Evolutionary conservation across 2,113 vertebrate genomes (phyloP), one percentile per base, ranked within the genome.

Genomic region (Platysteira castanea): DNA sequence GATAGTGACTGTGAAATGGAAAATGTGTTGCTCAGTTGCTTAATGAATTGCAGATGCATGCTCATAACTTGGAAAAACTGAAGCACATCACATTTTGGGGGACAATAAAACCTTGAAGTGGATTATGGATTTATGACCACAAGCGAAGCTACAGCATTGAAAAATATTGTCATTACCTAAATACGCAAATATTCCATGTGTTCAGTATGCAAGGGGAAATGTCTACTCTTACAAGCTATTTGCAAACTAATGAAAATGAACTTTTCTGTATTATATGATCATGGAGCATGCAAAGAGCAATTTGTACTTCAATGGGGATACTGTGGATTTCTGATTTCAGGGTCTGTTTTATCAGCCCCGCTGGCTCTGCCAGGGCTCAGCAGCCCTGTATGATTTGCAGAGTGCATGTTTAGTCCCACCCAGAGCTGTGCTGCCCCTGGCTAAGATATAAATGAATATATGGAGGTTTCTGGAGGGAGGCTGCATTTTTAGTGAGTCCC

Each of bases 231-330:
- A 84, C 11, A 67, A 95, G 85, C 80, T 82, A 68, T 93, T 94
- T 92, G 85, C 52, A 86, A 87, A 89, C 77, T 75, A 87, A 95
- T 89, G 64, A 92, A 94, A 95, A 96, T 79, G 35, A 95, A 94
- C 88, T 92, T 85, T 87, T 64, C 80, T 83, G 56, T 53, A 18
- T 91, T 87, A 84, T n/a, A 53, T 23, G 64, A 84, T 84, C 83
- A 69, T 5, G 52, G 60, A 91, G 74, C 65, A 33, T 46, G 91
- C 75, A 80, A 90, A 89, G 59, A 77, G 56, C 52, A 65, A 83
- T 85, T 75, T 87, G 37, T 80, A 30, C 47, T 68, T 76, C 81
- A 63, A 1, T 27, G 54, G 39, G 5, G 33, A 15, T 50, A 3
- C 8, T 7, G 57, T 28, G 56, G n/a, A 70, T 82, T 65, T 93